phyloP scores from a whole-genome alignment of 2,888 invertebrate species.

The Dicyrtomina minuta region DNA sequence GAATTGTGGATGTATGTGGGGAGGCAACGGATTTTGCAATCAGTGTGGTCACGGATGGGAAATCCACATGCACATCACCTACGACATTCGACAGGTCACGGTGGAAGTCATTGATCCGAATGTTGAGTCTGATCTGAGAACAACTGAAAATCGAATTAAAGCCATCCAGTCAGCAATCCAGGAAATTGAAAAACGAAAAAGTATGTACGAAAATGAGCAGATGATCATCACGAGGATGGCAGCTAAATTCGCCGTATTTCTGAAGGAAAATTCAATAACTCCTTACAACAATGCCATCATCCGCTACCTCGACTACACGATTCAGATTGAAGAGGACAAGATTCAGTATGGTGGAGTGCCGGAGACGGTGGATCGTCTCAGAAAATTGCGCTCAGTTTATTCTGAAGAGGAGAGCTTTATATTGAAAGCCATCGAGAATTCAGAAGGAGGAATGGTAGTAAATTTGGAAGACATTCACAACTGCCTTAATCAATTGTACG shows the following conservation, averaged over 20 bases:
- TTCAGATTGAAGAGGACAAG: constrained; percentile 30
- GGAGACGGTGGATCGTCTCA: neutral
- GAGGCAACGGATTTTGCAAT: neutral
- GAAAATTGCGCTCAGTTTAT: neutral
- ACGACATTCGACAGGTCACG: constrained; percentile 29
- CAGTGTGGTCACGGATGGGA: constrained; percentile 25
- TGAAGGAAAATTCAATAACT: constrained; percentile 38
- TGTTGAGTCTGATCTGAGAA: constrained; percentile 6
- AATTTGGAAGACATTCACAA: too few species aligned
- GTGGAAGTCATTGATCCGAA: constrained; percentile 18
- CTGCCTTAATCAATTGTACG: too few species aligned
- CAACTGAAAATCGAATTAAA: neutral
- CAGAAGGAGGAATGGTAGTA: too few species aligned
- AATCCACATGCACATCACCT: constrained; percentile 37
- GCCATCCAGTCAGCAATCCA: constrained; percentile 19
- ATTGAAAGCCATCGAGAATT: too few species aligned
- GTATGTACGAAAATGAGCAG: constrained; percentile 26
- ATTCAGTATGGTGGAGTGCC: neutral
- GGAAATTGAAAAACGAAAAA: neutral
- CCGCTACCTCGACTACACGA: constrained; percentile 38
- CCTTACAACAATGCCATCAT: constrained; percentile 39
- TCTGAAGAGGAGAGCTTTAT: too few species aligned
- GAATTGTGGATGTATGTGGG: constrained; percentile 10
- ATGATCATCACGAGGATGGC: constrained; percentile 15
- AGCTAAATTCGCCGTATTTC: constrained; percentile 33